These are phyloP conservation scores for Leptinotarsa undecemlineata DNA, from an alignment of 1,140 invertebrate species.

Conservation along the genomic window DNA sequence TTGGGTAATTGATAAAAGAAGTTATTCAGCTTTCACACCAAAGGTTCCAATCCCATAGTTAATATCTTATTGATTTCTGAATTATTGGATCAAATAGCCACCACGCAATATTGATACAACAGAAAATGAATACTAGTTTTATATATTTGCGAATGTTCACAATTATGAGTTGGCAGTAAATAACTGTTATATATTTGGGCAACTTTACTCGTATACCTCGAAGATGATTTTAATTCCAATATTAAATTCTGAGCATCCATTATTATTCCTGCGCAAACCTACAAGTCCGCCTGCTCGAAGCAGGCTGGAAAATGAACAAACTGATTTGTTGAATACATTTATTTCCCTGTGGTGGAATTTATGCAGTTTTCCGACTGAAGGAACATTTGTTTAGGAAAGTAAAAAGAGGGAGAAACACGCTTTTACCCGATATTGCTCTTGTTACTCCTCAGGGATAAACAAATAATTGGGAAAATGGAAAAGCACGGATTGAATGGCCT, in stretches of 20 bases:
- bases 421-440: constrained; percentile 22
- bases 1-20: too few relatives aligned
- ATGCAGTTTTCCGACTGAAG: constrained; percentile 27
- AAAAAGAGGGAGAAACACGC: constrained; percentile 11
- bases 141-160: too few relatives aligned
- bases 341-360: constrained; percentile 27
- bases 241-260: not conserved
- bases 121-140: too few relatives aligned
- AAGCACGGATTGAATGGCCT: constrained; percentile 17
- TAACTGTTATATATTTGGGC: too few relatives aligned
- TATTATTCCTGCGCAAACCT: not conserved
- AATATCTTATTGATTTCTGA: too few relatives aligned
- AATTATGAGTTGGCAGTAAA: too few relatives aligned
- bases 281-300: not conserved
- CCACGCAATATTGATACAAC: too few relatives aligned
- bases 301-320: constrained; percentile 2
- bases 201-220: too few relatives aligned
- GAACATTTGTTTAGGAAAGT: constrained; percentile 14
- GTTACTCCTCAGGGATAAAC: constrained; percentile 24
- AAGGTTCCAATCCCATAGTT: too few relatives aligned
- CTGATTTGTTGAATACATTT: constrained; percentile 27
- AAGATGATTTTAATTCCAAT: too few relatives aligned
- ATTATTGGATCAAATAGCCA: too few relatives aligned
- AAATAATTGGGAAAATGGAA: constrained; percentile 24
- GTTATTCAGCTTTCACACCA: too few relatives aligned